Evolutionary conservation across 1,140 invertebrate species (phyloP).

Genomic region (Lordiphosa stackelbergi): DNA sequence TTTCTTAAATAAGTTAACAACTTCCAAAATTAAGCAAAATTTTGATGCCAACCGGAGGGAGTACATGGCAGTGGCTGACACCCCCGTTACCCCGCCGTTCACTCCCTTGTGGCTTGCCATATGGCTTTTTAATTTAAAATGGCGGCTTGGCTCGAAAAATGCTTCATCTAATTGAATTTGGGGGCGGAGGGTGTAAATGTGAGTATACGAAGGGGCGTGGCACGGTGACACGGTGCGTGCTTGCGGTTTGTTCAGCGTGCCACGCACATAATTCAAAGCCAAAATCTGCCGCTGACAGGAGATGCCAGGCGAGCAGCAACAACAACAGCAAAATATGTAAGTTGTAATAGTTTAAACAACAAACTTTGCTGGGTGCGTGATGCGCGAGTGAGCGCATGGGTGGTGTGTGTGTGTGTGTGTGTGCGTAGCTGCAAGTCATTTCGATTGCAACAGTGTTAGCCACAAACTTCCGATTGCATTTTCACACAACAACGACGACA

Average conservation of each 20-base stretch:
- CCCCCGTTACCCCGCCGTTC: neutral
- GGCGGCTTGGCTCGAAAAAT: conserved; percentile 10
- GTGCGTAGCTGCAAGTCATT: conserved; percentile 46
- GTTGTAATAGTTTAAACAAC: conserved; percentile 59
- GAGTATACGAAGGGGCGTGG: neutral
- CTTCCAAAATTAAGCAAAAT: neutral
- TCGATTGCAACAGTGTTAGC: conserved; percentile 61
- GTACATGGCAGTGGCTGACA: neutral
- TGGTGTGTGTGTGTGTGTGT: neutral
- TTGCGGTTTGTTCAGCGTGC: conserved; percentile 51
- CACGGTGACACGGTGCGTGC: conserved; percentile 35
- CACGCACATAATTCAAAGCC: conserved; percentile 59
- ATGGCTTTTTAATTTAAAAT: conserved; percentile 18
- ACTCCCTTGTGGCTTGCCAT: neutral
- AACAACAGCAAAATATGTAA: conserved; percentile 40
- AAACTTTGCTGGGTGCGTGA: conserved; percentile 40
- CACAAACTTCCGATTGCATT: conserved; percentile 57
- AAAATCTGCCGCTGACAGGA: conserved; percentile 55
- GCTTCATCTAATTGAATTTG: conserved; percentile 37
- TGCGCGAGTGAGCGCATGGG: conserved; percentile 12
- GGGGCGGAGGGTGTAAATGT: neutral
- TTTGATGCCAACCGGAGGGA: neutral
- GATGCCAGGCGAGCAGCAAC: conserved; percentile 25
- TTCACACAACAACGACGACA: conserved; percentile 32
- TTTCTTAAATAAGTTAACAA: neutral